Base-by-base conservation (phyloP, 1,140 invertebrate species). In the Alviniconcha marisindica region DNA sequence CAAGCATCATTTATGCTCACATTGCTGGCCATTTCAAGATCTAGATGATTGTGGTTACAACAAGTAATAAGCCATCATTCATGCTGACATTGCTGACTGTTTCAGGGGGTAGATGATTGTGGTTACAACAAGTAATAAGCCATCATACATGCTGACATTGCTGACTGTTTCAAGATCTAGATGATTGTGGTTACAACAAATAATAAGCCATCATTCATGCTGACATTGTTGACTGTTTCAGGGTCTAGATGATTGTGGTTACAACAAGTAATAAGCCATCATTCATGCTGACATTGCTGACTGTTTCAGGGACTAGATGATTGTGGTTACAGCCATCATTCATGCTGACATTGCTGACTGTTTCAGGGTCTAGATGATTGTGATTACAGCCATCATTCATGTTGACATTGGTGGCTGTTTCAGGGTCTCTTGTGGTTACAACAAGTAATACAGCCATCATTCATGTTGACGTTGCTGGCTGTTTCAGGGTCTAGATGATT, bases 401-500 rank as follows among this genome's bases (percentile, higher is more conserved):
- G 21, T 42, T 48, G 28, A n/a, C n/a, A n/a, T n/a, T n/a, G 28
- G n/a, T 66, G 7, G 60, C 18, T 66, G 10, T 66, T 28, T 66
- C 7, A 12, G 60, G 21, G 48, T 51, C 10, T 51, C 10, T 12
- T 21, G 7, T 12, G 48, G 21, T 51, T 51, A 51, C 21, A 51
- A 51, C 48, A 51, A 51, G 21, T 51, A 51, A 21, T 51, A 51
- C 15, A 60, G 24, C 10, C 4, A 14, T 60, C 4, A 5, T 28
- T 38, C 28, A 15, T 36, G 24, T 10, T 36, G 14, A 40, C 7
- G 2, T 71, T 33, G 28, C 10, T 18, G n/a, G 14, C 5, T 33
- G 28, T 71, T 38, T 38, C 14, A 15, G 66, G 31, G 36, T 10
- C n/a, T 40, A 89, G 82, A 91, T 91, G 89, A 88, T 91, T 84